phyloP scores from a whole-genome alignment of 2,888 invertebrate species.

The Apodemia mormo region DNA sequence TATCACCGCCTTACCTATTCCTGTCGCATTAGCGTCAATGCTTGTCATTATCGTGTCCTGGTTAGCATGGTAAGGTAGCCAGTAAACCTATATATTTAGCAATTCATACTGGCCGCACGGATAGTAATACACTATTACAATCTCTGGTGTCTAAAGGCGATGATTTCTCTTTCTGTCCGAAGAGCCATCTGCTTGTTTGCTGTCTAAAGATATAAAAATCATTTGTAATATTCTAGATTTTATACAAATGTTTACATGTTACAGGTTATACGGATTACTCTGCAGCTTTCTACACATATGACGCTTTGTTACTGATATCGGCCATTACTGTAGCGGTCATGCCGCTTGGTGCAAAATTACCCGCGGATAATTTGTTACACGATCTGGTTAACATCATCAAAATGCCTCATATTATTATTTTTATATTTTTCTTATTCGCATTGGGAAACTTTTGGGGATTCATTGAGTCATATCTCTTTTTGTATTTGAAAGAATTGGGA shows the following conservation, averaged over 20 bases:
- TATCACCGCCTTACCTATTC: no score
- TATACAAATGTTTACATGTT: slow-evolving; percentile 40
- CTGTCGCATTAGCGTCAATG: no score
- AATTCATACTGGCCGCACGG: no score
- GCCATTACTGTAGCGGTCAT: slow-evolving; percentile 88
- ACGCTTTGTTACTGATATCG: slow-evolving; percentile 86
- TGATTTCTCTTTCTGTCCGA: no score
- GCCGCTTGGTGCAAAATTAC: slow-evolving; percentile 89
- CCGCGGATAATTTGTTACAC: slow-evolving; percentile 88
- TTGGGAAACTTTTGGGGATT: slow-evolving; percentile 95
- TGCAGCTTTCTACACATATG: slow-evolving; percentile 93
- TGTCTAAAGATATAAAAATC: no score
- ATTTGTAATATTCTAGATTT: no score
- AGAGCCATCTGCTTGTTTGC: no score
- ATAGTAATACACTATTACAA: no score
- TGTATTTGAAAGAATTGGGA: slow-evolving; percentile 91
- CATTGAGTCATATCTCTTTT: slow-evolving; percentile 93
- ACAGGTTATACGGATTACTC: slow-evolving; percentile 91
- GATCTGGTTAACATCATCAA: slow-evolving; percentile 88
- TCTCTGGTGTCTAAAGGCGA: no score
- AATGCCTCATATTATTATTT: slow-evolving; percentile 89
- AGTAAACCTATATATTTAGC: no score
- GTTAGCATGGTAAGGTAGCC: no score
- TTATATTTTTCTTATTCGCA: slow-evolving; percentile 90
- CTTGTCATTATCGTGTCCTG: no score